Evolutionary conservation across 2,888 invertebrate species (phyloP).

Genomic region (Amphimallon solstitiale): DNA sequence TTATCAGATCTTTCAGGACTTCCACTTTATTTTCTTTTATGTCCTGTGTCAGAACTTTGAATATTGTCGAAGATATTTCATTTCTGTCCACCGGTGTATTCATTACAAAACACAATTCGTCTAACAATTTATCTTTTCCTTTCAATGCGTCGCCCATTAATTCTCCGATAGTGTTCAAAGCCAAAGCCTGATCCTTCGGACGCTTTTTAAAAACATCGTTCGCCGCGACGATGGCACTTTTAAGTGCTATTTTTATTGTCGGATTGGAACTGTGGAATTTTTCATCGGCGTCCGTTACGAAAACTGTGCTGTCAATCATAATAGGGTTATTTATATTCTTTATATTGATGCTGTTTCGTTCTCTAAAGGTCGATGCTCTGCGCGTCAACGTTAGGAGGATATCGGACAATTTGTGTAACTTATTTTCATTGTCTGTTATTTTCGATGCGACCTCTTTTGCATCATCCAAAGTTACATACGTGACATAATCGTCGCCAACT

Average conservation of each 20-base stretch:
- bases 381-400: conserved; percentile 59
- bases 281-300: conserved; percentile 53
- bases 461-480: conserved; percentile 57
- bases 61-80: conserved; percentile 57
- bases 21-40: conserved; percentile 71
- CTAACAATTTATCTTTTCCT: conserved; percentile 52
- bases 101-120: conserved; percentile 57
- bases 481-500: conserved; percentile 56
- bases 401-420: conserved; percentile 59
- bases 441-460: conserved; percentile 57
- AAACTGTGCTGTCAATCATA: conserved; percentile 48
- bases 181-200: conserved; percentile 61
- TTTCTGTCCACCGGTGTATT: conserved; percentile 58
- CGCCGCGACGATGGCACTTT: conserved; percentile 60
- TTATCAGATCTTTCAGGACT: conserved; percentile 69
- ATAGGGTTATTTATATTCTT: conserved; percentile 58
- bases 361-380: conserved; percentile 58
- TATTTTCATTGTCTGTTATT: conserved; percentile 56
- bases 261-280: conserved; percentile 55
- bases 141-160: conserved; percentile 56
- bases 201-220: conserved; percentile 61
- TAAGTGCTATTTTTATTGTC: conserved; percentile 57
- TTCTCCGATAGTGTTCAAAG: conserved; percentile 57
- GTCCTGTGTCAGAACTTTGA: conserved; percentile 64
- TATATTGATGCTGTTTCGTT: conserved; percentile 59